phyloP scores from a whole-genome alignment of 2,888 invertebrate species.

The Spisula solida region DNA sequence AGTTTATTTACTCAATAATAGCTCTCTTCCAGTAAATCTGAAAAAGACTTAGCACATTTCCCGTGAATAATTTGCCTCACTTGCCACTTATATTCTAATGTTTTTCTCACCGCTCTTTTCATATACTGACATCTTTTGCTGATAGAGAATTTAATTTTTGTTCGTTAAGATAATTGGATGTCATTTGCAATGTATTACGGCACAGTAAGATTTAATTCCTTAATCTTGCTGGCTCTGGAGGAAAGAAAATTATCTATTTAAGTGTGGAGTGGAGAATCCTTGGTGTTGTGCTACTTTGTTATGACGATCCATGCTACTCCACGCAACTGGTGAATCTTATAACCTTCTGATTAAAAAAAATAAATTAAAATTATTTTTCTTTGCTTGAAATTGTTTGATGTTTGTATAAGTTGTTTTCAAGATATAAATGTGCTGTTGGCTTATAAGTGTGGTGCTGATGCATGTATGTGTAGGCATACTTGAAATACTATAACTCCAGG shows the following conservation, averaged over 20 bases:
- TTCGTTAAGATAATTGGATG: not conserved
- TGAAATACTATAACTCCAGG: no score
- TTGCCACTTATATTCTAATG: not conserved
- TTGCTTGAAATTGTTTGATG: not conserved
- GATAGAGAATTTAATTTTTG: conserved; percentile 1
- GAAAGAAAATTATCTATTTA: conserved; percentile 21
- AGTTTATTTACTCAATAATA: no score
- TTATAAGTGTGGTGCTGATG: not conserved
- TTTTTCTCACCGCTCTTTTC: not conserved
- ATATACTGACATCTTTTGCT: not conserved
- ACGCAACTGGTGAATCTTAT: not conserved
- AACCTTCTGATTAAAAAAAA: not conserved
- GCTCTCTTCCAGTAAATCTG: no score
- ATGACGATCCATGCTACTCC: no score
- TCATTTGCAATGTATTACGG: not conserved
- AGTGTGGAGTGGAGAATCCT: not conserved
- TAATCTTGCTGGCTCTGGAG: not conserved
- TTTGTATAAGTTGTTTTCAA: not conserved
- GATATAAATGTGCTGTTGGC: not conserved
- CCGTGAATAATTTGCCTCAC: not conserved
- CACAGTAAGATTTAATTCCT: conserved; percentile 15
- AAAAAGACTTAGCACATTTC: not conserved
- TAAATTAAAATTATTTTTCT: not conserved
- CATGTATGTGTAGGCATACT: not conserved
- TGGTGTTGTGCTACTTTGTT: not conserved